Base-by-base conservation (phyloP, 2,797 vertebrate genomes). In the Tokudaia tokunoshimensis region DNA sequence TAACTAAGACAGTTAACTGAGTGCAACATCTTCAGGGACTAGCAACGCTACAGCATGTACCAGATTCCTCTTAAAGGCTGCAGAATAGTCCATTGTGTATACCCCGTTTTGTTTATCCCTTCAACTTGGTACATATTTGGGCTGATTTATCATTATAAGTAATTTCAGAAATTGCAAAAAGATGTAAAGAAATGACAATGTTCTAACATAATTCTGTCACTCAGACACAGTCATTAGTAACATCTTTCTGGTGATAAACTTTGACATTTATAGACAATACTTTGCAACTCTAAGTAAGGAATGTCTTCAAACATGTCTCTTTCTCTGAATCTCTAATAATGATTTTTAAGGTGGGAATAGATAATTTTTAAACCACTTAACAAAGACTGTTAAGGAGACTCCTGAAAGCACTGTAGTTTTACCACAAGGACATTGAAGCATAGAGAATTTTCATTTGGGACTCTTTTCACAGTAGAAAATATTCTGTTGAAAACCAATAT, bases 131-230 rank as follows among this genome's bases (percentile, higher is more conserved):
- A 52, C 75, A 15, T 81, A 72, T 70, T 76, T 84, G 34, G 2
- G 52, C 52, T 93, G 22, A 22, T 91, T 97, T 89, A 61, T 91
- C 29, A 72, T 70, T 50, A 37, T 19, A 86, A 74, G n/a, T 61
- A 55, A 55, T 52, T 93, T 74, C 76, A 76, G 14, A 89, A 96
- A 96, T 75, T 85, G 82, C 12, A 75, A 79, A 91, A 89, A 44
- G 65, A n/a, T 52, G 29, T n/a, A 79, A 81, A 80, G 81, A 70
- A 70, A 70, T 50, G 81, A 63, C 67, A 47, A 41, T 52, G 84
- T 82, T 86, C 61, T 79, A 11, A 41, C 12, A 17, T 55, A n/a
- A 57, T 55, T 11, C 31, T 3, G 1, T 19, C 24, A 50, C 70
- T 6, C 24, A 44, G 47, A 75, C 75, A 14, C 13, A 7, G 19